Conservation (phyloP, 2,888 invertebrate species). For the Cacoxenus indagator region DNA sequence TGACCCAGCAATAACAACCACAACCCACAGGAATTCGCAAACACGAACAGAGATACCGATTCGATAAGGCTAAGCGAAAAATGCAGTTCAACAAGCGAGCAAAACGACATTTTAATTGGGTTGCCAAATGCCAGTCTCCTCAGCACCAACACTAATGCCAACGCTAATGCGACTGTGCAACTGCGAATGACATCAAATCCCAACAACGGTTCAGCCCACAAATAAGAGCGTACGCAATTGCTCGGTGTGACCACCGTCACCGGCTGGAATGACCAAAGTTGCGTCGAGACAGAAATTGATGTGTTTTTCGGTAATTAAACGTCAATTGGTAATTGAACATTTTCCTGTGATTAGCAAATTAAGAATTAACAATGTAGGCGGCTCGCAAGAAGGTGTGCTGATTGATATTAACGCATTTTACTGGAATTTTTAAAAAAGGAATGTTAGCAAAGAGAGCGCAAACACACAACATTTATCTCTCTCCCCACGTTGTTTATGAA, state of each 20-base stretch:
- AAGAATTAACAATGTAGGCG: neutral
- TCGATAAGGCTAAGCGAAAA: neutral
- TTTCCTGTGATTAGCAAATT: neutral
- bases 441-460: no score
- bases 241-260: neutral
- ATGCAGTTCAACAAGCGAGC: slow-evolving; percentile 2
- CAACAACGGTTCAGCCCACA: neutral
- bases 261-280: neutral
- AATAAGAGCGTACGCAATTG: neutral
- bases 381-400: neutral
- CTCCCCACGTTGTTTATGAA: no score
- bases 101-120: slow-evolving; percentile 8
- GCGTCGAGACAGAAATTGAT: neutral
- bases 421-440: neutral
- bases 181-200: neutral
- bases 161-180: neutral
- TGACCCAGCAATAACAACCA: no score
- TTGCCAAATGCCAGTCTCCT: neutral
- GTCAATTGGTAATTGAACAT: slow-evolving; percentile 7
- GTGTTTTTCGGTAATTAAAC: slow-evolving; percentile 9
- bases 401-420: neutral
- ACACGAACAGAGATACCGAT: neutral
- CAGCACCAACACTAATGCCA: neutral
- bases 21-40: slow-evolving; percentile 6
- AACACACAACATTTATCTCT: no score